phyloP scores from a whole-genome alignment of 2,113 vertebrate genomes.

The Nycticryphes semicollaris region DNA sequence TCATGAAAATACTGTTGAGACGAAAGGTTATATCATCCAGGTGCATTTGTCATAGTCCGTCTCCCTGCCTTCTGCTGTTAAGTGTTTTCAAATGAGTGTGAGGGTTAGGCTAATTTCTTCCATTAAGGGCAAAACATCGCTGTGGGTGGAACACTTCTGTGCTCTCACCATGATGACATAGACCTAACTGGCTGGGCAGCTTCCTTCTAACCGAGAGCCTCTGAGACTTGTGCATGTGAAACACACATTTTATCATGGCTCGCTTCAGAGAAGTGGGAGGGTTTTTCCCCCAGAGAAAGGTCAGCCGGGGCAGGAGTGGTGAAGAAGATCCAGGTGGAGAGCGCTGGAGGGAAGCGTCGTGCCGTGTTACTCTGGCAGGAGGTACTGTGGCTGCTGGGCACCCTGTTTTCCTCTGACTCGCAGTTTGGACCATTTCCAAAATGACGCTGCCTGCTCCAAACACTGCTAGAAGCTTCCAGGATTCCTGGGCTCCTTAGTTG shows the following conservation, averaged over 20 bases:
- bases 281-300: not conserved
- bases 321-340: not conserved
- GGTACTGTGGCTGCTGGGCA: not conserved
- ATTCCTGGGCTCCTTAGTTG: not conserved
- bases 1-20: not conserved
- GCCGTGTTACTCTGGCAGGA: not conserved
- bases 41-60: conserved; percentile 9
- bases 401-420: not conserved
- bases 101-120: conserved; percentile 4
- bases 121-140: not conserved
- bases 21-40: not conserved
- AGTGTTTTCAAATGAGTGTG: not conserved
- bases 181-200: conserved; percentile 31
- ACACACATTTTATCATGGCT: not conserved
- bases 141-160: not conserved
- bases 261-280: not conserved
- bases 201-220: conserved; percentile 14
- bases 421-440: not conserved
- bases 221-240: not conserved
- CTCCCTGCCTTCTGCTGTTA: not conserved
- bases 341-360: not conserved
- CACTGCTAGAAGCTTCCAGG: not conserved
- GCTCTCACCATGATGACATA: not conserved
- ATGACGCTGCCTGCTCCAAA: not conserved
- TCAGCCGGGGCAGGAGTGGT: not conserved